These are phyloP conservation scores for Pseudocheirus occidentalis DNA, from an alignment of 2,797 vertebrate genomes.

Conservation along the genomic window DNA sequence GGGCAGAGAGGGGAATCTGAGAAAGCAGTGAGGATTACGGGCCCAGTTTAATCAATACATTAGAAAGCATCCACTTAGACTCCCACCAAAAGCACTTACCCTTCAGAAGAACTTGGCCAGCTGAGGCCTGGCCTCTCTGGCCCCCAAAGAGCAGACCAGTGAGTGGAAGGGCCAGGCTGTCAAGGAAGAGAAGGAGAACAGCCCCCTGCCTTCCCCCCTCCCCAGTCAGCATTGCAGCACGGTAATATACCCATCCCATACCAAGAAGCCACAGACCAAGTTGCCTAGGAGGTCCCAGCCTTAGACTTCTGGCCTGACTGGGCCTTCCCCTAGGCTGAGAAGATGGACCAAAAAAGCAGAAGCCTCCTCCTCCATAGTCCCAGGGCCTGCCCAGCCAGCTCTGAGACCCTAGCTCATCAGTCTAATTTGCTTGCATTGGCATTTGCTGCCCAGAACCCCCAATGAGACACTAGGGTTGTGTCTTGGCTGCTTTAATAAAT, in stretches of 20 bases:
- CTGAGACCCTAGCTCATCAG: background rate
- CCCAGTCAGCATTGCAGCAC: background rate
- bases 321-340: background rate
- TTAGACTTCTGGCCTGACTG: background rate
- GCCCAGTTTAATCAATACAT: background rate
- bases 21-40: background rate
- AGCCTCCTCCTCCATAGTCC: background rate
- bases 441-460: background rate
- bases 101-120: background rate
- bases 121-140: background rate
- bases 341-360: background rate
- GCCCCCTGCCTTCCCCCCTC: no score
- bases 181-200: background rate
- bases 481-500: background rate
- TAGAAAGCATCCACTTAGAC: background rate
- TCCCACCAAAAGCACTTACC: background rate
- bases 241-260: background rate
- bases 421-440: background rate
- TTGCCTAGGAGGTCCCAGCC: background rate
- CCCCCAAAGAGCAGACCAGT: no score
- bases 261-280: background rate
- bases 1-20: background rate
- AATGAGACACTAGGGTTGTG: rapidly evolving
- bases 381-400: background rate
- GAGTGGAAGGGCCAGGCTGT: background rate